Conservation (phyloP, 2,888 invertebrate species). For the Hymenopus coronatus region DNA sequence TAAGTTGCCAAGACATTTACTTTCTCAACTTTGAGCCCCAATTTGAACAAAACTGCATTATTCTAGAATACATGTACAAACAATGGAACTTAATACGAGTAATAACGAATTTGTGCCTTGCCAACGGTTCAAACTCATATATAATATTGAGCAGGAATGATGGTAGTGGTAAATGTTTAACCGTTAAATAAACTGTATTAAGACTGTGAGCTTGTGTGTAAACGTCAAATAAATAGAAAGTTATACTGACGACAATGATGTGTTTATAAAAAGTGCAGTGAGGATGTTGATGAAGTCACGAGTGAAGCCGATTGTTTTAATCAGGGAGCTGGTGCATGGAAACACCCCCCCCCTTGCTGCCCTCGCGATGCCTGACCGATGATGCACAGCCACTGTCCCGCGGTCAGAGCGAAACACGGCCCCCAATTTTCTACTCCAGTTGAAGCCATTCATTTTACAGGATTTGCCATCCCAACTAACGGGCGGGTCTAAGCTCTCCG, state of each 20-base stretch:
- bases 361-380: constrained; percentile 29
- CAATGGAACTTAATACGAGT: no score
- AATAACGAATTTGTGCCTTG: no score
- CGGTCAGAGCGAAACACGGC: constrained; percentile 28
- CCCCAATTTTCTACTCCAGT: constrained; percentile 32
- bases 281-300: background rate
- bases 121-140: no score
- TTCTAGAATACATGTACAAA: no score
- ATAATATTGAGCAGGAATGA: no score
- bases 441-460: constrained; percentile 29
- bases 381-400: constrained; percentile 29
- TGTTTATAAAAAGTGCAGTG: background rate
- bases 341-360: background rate
- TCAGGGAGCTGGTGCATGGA: background rate
- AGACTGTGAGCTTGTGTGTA: no score
- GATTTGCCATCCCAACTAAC: constrained; percentile 22
- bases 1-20: no score
- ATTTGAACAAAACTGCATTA: no score
- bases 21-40: no score
- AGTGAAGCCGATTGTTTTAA: background rate
- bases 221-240: background rate
- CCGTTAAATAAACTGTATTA: no score
- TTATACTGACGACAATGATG: background rate
- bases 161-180: no score
- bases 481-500: background rate